Conservation (phyloP, 1,140 invertebrate species). For the Thaumatotibia leucotreta region DNA sequence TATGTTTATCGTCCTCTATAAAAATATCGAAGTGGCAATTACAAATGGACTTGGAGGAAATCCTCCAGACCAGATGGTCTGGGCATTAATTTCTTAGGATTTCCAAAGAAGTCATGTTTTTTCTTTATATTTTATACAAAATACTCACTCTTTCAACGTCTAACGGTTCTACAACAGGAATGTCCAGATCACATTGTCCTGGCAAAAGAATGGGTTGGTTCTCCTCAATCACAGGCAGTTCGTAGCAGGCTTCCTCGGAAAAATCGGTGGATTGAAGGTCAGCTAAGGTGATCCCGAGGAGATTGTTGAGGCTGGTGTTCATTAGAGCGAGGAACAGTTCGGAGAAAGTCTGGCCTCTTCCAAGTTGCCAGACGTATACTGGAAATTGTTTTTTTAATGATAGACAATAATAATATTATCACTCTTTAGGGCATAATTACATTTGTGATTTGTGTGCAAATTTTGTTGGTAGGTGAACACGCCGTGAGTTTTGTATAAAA, state of each 20-base stretch:
- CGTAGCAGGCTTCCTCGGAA: conserved; percentile 36
- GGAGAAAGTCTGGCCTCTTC: conserved; percentile 22
- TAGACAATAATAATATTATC: conserved; percentile 3
- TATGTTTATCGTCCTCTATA: no score
- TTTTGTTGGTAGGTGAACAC: no score
- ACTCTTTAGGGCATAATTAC: no score
- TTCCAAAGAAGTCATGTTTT: no score
- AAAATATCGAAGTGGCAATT: no score
- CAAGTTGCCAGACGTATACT: conserved; percentile 53
- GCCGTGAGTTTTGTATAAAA: no score
- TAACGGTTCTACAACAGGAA: conserved; percentile 48
- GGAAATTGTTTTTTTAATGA: conserved; percentile 8
- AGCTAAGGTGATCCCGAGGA: conserved; percentile 26
- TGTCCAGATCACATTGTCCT: conserved; percentile 52
- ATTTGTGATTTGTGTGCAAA: no score
- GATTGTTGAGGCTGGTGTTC: conserved; percentile 26
- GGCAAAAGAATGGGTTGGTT: conserved; percentile 46
- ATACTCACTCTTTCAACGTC: conserved; percentile 42
- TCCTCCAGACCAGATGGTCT: no score
- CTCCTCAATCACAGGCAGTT: conserved; percentile 36
- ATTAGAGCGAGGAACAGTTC: conserved; percentile 35
- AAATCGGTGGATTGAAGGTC: conserved; percentile 34
- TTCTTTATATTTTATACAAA: no score
- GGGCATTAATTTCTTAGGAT: no score
- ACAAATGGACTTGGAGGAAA: no score